Evolutionary conservation across 2,797 vertebrate genomes (phyloP).

Genomic region (Hyperoplus immaculatus): DNA sequence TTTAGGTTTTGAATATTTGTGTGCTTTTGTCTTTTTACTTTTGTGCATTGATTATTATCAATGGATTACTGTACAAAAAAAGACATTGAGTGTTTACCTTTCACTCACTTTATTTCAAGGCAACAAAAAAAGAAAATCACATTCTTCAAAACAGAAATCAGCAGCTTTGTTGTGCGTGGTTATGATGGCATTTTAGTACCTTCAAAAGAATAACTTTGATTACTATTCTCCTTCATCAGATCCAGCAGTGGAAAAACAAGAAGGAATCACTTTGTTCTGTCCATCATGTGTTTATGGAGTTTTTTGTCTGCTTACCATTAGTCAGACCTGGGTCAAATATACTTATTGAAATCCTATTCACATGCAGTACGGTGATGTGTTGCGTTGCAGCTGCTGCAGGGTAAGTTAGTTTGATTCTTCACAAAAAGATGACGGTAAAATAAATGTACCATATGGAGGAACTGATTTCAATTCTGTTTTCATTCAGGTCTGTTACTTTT

Average conservation of each 20-base stretch:
- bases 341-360: conserved; percentile 6
- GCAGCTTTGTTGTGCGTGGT: conserved; percentile 74
- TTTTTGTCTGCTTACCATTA: conserved; percentile 51
- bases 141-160: conserved; percentile 58
- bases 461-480: conserved; percentile 37
- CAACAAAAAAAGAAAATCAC: conserved; percentile 51
- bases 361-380: neutral
- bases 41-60: conserved; percentile 79
- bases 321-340: conserved; percentile 41
- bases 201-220: conserved; percentile 59
- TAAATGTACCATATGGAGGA: conserved; percentile 4
- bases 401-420: neutral
- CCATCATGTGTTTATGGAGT: conserved; percentile 54
- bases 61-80: conserved; percentile 74
- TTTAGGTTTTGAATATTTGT: conserved; percentile 78
- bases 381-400: conserved; percentile 19
- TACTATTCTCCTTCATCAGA: conserved; percentile 58
- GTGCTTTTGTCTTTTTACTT: conserved; percentile 80
- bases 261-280: conserved; percentile 62
- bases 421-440: neutral
- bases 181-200: conserved; percentile 74
- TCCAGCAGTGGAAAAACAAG: conserved; percentile 54
- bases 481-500: conserved; percentile 52
- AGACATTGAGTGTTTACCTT: conserved; percentile 65
- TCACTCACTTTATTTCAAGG: conserved; percentile 73